Conservation (phyloP, 1,140 invertebrate genomes). For the Neuroterus valhalla region DNA sequence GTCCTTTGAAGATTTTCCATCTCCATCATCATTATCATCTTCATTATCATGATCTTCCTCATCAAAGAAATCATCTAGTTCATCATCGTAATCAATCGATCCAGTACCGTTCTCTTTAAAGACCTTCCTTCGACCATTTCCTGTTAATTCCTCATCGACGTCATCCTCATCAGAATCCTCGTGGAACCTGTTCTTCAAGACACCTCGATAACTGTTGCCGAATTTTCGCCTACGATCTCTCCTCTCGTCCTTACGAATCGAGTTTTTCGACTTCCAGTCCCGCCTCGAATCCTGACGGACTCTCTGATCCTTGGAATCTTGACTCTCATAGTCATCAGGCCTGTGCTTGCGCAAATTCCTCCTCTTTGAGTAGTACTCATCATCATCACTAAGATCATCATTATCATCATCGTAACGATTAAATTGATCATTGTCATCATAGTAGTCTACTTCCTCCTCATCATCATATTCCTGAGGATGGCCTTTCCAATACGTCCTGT, state of each 20-base stretch:
- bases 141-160: conserved; percentile 29
- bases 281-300: background rate
- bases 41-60: conserved; percentile 51
- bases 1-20: too few relatives aligned
- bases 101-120: background rate
- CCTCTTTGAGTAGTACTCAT: conserved; percentile 32
- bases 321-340: background rate
- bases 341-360: conserved; percentile 34
- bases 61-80: conserved; percentile 55
- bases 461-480: conserved; percentile 39
- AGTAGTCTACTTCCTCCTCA: conserved; percentile 38
- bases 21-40: conserved; percentile 40
- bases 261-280: conserved; percentile 30
- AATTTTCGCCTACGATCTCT: conserved; percentile 30
- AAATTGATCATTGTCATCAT: conserved; percentile 38
- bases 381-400: conserved; percentile 28
- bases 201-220: conserved; percentile 2
- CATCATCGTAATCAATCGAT: conserved; percentile 24
- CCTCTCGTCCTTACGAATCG: conserved; percentile 6
- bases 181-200: conserved; percentile 20
- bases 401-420: background rate
- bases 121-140: conserved; percentile 5
- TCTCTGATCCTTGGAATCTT: background rate
- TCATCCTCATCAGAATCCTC: conserved; percentile 42
- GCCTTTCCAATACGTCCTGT: conserved; percentile 35